A percentile compares a stretch with the other conserved stretches of the same genome.
Conservation (phyloP, 2,888 invertebrate genomes). For the Oegoconia quadripuncta region DNA sequence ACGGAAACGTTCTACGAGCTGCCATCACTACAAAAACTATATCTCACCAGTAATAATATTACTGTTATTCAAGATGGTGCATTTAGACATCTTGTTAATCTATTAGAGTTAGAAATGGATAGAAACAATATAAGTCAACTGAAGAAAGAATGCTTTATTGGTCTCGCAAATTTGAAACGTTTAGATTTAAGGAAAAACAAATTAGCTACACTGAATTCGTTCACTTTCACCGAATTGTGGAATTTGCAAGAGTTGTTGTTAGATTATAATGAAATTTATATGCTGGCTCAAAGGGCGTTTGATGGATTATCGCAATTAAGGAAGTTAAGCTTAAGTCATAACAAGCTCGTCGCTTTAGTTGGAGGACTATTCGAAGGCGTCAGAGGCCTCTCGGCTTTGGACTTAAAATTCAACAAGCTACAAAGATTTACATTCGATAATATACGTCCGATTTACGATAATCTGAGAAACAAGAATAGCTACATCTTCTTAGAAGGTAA, state of each 20-base stretch:
- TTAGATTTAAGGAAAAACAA: slow-evolving; percentile 87
- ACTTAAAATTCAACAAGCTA: slow-evolving; percentile 87
- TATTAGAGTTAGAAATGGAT: slow-evolving; percentile 89
- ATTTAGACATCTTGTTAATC: slow-evolving; percentile 84
- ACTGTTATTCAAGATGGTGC: slow-evolving; percentile 91
- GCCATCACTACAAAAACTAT: slow-evolving; percentile 85
- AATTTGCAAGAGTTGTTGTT: slow-evolving; percentile 84
- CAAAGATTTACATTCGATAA: slow-evolving; percentile 87
- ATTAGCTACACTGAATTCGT: slow-evolving; percentile 86
- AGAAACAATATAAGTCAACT: slow-evolving; percentile 86
- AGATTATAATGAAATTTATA: slow-evolving; percentile 84
- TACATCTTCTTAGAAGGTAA: slow-evolving; percentile 88
- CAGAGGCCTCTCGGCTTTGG: slow-evolving; percentile 84
- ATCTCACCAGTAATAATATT: slow-evolving; percentile 92
- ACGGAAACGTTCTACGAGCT: slow-evolving; percentile 87
- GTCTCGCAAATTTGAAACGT: slow-evolving; percentile 84
- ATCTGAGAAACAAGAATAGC: slow-evolving; percentile 85
- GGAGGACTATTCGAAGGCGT: slow-evolving; percentile 85
- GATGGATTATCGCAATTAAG: slow-evolving; percentile 85
- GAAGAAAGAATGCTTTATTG: slow-evolving; percentile 87
- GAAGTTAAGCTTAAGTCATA: slow-evolving; percentile 86
- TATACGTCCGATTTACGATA: slow-evolving; percentile 85
- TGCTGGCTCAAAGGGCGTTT: slow-evolving; percentile 87
- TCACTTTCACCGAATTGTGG: slow-evolving; percentile 88
- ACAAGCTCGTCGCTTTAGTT: slow-evolving; percentile 84